Evolutionary conservation across 2,113 vertebrate species (phyloP).

Genomic region (Brachypteracias leptosomus): DNA sequence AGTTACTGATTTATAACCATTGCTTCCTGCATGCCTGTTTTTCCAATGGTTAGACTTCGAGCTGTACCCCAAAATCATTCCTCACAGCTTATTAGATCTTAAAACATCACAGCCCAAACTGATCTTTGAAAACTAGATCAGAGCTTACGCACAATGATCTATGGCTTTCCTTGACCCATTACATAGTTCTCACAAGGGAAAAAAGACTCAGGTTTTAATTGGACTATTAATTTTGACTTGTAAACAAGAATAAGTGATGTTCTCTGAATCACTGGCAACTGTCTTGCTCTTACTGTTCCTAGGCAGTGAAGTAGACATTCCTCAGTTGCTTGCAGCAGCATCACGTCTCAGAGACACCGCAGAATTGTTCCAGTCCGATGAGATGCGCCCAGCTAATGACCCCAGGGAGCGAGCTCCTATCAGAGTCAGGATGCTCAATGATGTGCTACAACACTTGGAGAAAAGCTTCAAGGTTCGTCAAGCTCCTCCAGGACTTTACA

Average conservation of each 20-base stretch:
- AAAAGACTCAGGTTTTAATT: neutral
- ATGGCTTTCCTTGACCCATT: neutral
- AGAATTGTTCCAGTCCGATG: constrained; percentile 89
- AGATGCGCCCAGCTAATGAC: constrained; percentile 94
- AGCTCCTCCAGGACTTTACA: constrained; percentile 86
- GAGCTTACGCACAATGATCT: neutral
- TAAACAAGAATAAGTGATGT: neutral
- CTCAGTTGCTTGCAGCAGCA: constrained; percentile 74
- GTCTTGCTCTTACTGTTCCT: neutral
- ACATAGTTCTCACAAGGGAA: neutral
- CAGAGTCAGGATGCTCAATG: constrained; percentile 92
- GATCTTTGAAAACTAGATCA: neutral
- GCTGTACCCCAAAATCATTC: neutral
- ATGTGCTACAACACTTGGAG: constrained; percentile 88
- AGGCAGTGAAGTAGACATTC: constrained; percentile 68
- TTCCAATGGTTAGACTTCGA: neutral
- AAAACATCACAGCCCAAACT: neutral
- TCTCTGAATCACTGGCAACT: neutral
- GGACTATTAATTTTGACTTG: neutral
- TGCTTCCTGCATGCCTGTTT: neutral
- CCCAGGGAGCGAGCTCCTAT: constrained; percentile 83
- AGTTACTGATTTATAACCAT: neutral
- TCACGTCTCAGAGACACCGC: constrained; percentile 80
- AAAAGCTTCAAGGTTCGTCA: constrained; percentile 83
- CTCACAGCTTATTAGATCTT: neutral